These are phyloP conservation scores for Laticauda colubrina DNA, from an alignment of 2,113 vertebrate species.

Conservation along the genomic window DNA sequence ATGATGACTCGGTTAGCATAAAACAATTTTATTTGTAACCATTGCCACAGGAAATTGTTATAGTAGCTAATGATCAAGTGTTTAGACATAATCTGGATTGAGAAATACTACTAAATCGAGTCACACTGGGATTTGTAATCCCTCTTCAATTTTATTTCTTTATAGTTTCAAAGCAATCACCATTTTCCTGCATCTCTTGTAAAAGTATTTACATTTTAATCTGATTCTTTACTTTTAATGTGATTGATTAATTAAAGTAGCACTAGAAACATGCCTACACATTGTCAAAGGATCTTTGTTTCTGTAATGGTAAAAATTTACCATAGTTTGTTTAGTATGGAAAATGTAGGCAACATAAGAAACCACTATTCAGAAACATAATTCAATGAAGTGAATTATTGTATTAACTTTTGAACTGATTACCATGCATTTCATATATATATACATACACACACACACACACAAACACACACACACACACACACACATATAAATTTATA, in stretches of 20 bases:
- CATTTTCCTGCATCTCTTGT: neutral
- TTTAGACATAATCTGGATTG: neutral
- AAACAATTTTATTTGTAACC: neutral
- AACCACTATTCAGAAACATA: neutral
- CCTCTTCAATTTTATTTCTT: neutral
- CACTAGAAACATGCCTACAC: neutral
- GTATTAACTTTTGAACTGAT: neutral
- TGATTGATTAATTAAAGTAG: neutral
- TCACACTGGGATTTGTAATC: neutral
- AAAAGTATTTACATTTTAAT: neutral
- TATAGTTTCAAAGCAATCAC: neutral
- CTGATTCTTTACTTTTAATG: neutral
- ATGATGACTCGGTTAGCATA: neutral
- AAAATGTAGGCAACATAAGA: neutral
- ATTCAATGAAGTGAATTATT: neutral
- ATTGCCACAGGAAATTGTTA: neutral
- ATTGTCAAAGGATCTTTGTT: neutral
- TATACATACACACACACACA: no score
- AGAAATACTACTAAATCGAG: neutral
- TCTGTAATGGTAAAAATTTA: neutral
- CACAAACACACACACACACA: no score
- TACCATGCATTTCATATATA: neutral
- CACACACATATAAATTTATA: no score
- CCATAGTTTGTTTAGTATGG: neutral
- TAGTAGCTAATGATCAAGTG: neutral